These are phyloP conservation scores for Himalopsyche tibetana DNA, from an alignment of 2,888 invertebrate genomes.

Conservation along the genomic window DNA sequence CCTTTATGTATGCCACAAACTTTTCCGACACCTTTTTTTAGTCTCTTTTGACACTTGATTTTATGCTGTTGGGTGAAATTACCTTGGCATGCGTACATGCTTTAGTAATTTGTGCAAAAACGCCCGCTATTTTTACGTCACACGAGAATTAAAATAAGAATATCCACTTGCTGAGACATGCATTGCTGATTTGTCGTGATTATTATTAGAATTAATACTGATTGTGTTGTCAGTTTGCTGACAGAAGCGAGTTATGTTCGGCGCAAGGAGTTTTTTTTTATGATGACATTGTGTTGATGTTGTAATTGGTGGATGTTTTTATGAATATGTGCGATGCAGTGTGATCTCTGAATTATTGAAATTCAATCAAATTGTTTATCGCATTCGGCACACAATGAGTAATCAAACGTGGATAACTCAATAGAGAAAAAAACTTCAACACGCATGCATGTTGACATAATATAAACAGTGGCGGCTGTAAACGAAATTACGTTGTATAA, in stretches of 20 bases:
- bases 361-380: no score
- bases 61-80: background rate
- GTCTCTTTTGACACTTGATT: background rate
- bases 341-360: no score
- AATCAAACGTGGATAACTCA: no score
- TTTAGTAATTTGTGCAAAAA: background rate
- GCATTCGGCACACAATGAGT: no score
- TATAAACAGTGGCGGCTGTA: no score
- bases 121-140: no score
- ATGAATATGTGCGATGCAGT: no score
- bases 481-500: no score
- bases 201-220: background rate
- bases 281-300: no score
- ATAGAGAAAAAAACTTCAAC: no score
- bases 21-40: background rate
- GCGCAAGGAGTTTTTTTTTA: background rate
- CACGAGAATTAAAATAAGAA: background rate
- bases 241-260: background rate
- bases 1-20: background rate
- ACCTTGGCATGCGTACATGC: conserved; percentile 15
- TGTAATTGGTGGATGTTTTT: no score
- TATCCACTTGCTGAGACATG: background rate
- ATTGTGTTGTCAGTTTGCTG: conserved; percentile 24
- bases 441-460: no score
- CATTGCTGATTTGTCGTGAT: background rate